Base-by-base conservation (phyloP, 2,888 invertebrate species). In the Tanypteryx hageni region DNA sequence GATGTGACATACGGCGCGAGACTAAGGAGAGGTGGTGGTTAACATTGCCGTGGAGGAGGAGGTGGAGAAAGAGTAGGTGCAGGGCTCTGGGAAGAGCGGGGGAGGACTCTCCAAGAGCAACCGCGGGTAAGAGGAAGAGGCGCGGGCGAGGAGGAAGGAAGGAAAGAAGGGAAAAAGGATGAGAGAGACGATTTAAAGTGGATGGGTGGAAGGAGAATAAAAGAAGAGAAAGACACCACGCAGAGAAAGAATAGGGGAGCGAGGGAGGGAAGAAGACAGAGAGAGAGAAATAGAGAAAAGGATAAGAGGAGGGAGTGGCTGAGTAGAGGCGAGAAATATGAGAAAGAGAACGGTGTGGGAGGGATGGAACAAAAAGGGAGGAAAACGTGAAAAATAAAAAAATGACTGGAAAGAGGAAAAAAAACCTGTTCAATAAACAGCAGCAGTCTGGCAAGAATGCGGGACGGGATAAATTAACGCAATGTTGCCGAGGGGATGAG, bases 401-500 rank as follows among this genome's bases (percentile, higher is more conserved):
- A n/a, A 14, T 18, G 64, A 7, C 59, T 31, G 59, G 61, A 57
- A 22, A n/a, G 86, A 44, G 89, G 89, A 64, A 64, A 44, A 68
- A 68, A 31, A 89, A 68, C 89, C 89, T 64, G 89, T 44, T 89
- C 89, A 89, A 89, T 89, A 89, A 89, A 89, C 89, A 89, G 89
- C 89, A 89, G 89, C 56, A 61, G 89, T 89, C 89, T 64, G 89
- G 89, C 64, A 89, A 89, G 89, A 89, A 89, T 89, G 89, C 89
- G 68, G 68, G 89, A 68, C 89, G 89, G 89, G 89, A 89, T 89
- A 89, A 89, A 89, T 89, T 89, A 89, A 89, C 89, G 89, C 89
- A 89, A 89, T 68, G 89, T n/a, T 44, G 64, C 44, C 1, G 44
- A 44, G 56, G n/a, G 89, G 64, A 57, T 56, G 85, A 22, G 56